Conservation (phyloP, 30 jellyfish, hydroid and myxozoan species). For the Turritopsis rubra region DNA sequence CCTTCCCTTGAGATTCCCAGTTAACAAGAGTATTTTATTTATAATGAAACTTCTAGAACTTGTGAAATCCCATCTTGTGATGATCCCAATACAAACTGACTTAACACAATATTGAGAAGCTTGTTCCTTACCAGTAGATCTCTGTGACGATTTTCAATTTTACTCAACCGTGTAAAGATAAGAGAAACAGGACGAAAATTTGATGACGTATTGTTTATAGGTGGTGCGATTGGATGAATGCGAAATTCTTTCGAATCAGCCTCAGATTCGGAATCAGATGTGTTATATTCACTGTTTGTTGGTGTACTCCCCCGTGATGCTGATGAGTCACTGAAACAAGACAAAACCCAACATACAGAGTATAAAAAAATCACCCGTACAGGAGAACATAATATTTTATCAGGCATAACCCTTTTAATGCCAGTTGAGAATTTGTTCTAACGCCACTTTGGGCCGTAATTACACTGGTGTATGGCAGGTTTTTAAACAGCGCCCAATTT, state of each 20-base stretch:
- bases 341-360: not conserved
- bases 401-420: too few relatives aligned
- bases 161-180: slow-evolving; percentile 45
- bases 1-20: too few relatives aligned
- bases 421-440: too few relatives aligned
- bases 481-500: too few relatives aligned
- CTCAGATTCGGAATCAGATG: slow-evolving; percentile 88
- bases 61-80: too few relatives aligned
- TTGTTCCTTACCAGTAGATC: slow-evolving; percentile 49
- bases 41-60: too few relatives aligned
- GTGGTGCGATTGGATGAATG: slow-evolving; percentile 41
- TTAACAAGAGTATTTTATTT: too few relatives aligned
- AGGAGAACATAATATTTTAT: not conserved
- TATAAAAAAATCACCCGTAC: not conserved
- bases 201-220: slow-evolving; percentile 26
- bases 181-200: slow-evolving; percentile 56
- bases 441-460: too few relatives aligned
- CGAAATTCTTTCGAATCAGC: slow-evolving; percentile 31
- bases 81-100: too few relatives aligned
- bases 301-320: slow-evolving; percentile 60
- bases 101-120: not conserved
- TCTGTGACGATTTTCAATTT: slow-evolving; percentile 49
- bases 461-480: too few relatives aligned
- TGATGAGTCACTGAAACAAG: slow-evolving; percentile 16
- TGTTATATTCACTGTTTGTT: slow-evolving; percentile 86